Evolutionary conservation across 2,113 vertebrate species (phyloP).

Genomic region (Rutilus rutilus): DNA sequence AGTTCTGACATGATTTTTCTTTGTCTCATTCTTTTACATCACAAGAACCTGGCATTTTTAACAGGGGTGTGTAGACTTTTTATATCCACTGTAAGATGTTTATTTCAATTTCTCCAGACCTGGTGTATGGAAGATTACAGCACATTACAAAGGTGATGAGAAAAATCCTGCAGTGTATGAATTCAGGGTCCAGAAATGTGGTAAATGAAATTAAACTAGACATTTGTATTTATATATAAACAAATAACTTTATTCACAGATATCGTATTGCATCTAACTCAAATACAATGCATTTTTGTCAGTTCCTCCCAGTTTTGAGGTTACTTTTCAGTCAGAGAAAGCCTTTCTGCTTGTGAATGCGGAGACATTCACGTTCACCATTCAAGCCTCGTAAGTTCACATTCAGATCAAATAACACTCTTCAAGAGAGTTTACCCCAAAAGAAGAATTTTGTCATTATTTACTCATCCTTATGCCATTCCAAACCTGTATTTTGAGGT

Average conservation of each 20-base stretch:
- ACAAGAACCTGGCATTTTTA: no score
- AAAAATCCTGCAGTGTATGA: conserved; percentile 69
- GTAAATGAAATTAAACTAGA: conserved; percentile 64
- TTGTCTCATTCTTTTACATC: no score
- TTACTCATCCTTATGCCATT: neutral
- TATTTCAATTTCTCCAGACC: conserved; percentile 58
- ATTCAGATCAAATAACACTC: neutral
- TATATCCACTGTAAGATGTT: no score
- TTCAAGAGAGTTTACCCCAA: neutral
- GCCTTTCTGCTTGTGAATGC: conserved; percentile 69
- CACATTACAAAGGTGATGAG: conserved; percentile 68
- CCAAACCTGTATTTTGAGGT: neutral
- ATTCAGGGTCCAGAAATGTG: conserved; percentile 85
- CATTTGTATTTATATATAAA: neutral
- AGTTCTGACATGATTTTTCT: no score
- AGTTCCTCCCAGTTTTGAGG: conserved; percentile 87
- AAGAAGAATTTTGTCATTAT: neutral
- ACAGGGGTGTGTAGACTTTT: no score
- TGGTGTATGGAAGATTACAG: conserved; percentile 82
- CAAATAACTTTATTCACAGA: neutral
- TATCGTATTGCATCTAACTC: neutral
- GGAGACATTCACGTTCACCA: conserved; percentile 63
- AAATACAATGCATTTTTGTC: conserved; percentile 11
- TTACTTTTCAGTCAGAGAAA: conserved; percentile 71
- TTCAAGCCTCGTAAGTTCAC: conserved; percentile 70